Conservation (phyloP, 2,888 invertebrate species). For the Cantharis rufa region DNA sequence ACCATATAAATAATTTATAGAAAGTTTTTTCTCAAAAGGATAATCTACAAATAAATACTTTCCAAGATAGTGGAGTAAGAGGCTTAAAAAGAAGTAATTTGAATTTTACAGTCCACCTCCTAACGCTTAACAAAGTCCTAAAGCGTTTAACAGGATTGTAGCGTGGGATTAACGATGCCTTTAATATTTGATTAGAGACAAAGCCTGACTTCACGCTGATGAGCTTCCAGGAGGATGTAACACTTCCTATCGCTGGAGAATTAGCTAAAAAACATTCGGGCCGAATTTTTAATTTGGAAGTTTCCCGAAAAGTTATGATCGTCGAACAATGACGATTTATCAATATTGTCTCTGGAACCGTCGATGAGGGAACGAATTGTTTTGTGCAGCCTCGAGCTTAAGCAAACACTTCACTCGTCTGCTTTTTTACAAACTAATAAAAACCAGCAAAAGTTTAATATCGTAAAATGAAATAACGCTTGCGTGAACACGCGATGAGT, state of each 20-base stretch:
- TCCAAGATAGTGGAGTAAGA: background rate
- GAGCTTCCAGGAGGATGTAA: slow-evolving; percentile 12
- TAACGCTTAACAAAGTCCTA: slow-evolving; percentile 19
- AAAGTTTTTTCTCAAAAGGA: background rate
- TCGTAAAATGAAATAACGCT: slow-evolving; percentile 48
- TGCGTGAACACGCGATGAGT: slow-evolving; percentile 43
- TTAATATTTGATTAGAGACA: slow-evolving; percentile 34
- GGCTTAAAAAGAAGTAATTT: slow-evolving; percentile 20
- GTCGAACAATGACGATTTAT: slow-evolving; percentile 21
- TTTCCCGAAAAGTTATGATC: background rate
- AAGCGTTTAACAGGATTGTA: slow-evolving; percentile 30
- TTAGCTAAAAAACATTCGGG: slow-evolving; percentile 9
- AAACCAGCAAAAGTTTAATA: slow-evolving; percentile 47
- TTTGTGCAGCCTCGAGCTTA: slow-evolving; percentile 23
- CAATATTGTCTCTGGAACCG: slow-evolving; percentile 32
- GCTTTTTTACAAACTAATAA: slow-evolving; percentile 42
- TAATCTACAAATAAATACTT: background rate
- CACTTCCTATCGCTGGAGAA: slow-evolving; percentile 12
- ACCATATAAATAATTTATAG: slow-evolving; percentile 1
- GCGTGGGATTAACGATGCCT: slow-evolving; percentile 28
- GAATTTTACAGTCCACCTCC: slow-evolving; percentile 25
- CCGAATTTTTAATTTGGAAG: background rate
- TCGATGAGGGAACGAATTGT: slow-evolving; percentile 29
- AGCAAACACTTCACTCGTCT: slow-evolving; percentile 29
- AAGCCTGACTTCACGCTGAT: slow-evolving; percentile 33